These are phyloP conservation scores for Heptranchias perlo DNA, from an alignment of 2,113 vertebrate genomes.

Conservation along the genomic window DNA sequence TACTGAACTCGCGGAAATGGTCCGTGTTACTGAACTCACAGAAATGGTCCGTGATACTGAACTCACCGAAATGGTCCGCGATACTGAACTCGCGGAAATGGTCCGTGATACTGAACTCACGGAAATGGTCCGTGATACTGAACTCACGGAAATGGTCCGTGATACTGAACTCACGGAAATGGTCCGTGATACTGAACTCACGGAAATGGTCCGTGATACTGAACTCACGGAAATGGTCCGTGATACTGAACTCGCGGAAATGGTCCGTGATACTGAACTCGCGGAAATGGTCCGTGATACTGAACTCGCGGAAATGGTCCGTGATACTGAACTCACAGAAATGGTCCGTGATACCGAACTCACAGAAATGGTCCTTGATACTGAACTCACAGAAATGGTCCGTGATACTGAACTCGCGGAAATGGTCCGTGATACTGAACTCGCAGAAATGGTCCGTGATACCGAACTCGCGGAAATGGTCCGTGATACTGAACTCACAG, in stretches of 20 bases:
- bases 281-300: background rate
- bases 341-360: no score
- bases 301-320: background rate
- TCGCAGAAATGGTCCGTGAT: no score
- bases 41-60: background rate
- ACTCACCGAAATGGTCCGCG: background rate
- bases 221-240: background rate
- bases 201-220: background rate
- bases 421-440: background rate
- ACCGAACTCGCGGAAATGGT: no score
- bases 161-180: background rate
- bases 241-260: background rate
- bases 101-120: background rate
- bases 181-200: background rate
- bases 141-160: background rate
- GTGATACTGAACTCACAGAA: background rate
- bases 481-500: background rate
- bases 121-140: background rate
- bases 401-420: background rate
- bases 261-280: background rate
- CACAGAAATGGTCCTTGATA: background rate
- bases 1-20: background rate
- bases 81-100: background rate
- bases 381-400: background rate
- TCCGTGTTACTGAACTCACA: background rate